These are phyloP conservation scores for Cremastinae sp. DNA, from an alignment of 2,888 invertebrate genomes.

Conservation along the genomic window DNA sequence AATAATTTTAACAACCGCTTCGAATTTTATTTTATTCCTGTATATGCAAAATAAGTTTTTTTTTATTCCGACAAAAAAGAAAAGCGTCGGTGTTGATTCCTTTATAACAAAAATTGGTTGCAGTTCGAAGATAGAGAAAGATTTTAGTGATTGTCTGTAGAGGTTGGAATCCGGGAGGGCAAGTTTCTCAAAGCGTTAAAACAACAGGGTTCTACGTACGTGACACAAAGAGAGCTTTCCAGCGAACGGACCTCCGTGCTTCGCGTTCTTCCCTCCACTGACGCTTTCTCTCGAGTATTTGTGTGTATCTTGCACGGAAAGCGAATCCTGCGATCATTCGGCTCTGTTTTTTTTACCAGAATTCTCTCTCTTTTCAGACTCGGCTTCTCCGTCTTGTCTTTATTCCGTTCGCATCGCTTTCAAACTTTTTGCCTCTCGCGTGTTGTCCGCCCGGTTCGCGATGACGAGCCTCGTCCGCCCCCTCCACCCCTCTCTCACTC, in stretches of 20 bases:
- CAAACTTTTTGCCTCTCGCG: conserved; percentile 55
- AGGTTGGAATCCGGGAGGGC: conserved; percentile 52
- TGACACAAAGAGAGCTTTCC: conserved; percentile 66
- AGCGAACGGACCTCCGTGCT: conserved; percentile 59
- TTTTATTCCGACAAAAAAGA: conserved; percentile 52
- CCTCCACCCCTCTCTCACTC: background rate
- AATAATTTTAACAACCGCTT: no score
- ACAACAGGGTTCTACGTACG: conserved; percentile 68
- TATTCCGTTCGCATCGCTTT: conserved; percentile 57
- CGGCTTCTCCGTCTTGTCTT: conserved; percentile 30
- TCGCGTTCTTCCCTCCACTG: conserved; percentile 25
- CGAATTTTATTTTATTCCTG: no score
- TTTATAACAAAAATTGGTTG: conserved; percentile 54
- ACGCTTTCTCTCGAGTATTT: conserved; percentile 27
- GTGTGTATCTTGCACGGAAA: conserved; percentile 22
- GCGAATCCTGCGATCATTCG: conserved; percentile 59
- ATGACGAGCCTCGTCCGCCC: conserved; percentile 36
- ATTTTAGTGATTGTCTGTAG: conserved; percentile 24
- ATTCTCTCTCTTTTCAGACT: conserved; percentile 49
- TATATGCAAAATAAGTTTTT: no score
- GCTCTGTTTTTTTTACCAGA: conserved; percentile 57
- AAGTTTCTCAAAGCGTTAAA: conserved; percentile 64
- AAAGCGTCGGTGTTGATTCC: conserved; percentile 39
- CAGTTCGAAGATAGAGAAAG: conserved; percentile 35
- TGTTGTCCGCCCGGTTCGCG: conserved; percentile 41